Base-by-base conservation (phyloP, 2,888 invertebrate species). In the Diplazon laetatorius region DNA sequence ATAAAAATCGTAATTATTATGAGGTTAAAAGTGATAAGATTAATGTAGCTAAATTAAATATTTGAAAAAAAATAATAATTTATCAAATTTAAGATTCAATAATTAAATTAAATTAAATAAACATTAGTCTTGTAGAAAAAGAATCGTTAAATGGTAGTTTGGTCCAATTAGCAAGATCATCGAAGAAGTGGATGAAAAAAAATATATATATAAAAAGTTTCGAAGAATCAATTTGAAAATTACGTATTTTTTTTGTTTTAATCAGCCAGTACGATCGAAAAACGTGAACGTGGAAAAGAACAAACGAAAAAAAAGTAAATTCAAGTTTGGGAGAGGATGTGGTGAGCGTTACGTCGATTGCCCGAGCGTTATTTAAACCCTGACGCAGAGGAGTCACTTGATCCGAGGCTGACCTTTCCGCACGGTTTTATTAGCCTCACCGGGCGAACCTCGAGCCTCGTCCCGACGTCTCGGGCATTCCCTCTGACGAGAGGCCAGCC, bases 361-460 rank as follows among this genome's bases (percentile, higher is more conserved):
- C 4, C 30, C 30, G 30, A 52, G 57, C 57, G 52, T 52, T 22
- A 55, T 30, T 25, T 16, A 14, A 30, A 65, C 20, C 62, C 39
- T n/a, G 16, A 48, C 39, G 44, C 30, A 37, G n/a, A n/a, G 59
- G 37, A 83, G 83, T 82, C 80, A 80, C 83, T 82, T 83, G 85
- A 85, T 87, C 87, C 83, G 76, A 78, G 80, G 71, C 81, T 88
- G 87, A 88, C 88, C 88, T 88, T 88, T 88, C 20, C 52, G 52
- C 52, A 50, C 84, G 68, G 82, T 88, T 88, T 88, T 87, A 88
- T 88, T 87, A 85, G 80, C 87, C 84, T 82, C 79, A 2, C 82
- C 83, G 81, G 77, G 68, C 77, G 83, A 20, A 50, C n/a, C 37
- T 16, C 50, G 70, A 37, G 50, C 44, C 30, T 22, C 50, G 42